Conservation (phyloP, 2,113 vertebrate genomes). For the Hippocampus guttulatus region DNA sequence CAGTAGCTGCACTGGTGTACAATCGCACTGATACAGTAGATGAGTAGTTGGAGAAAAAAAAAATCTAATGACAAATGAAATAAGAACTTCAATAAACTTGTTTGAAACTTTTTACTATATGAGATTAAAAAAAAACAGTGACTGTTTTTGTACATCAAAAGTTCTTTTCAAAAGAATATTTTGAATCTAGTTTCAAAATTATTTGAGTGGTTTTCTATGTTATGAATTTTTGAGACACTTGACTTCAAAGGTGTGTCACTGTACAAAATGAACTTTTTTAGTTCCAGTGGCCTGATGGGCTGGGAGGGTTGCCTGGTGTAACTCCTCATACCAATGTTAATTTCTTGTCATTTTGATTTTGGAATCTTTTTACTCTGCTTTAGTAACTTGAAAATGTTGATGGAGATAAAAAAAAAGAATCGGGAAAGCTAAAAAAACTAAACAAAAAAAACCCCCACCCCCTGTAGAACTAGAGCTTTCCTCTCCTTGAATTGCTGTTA, state of each 20-base stretch:
- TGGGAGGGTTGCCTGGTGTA: conserved; percentile 88
- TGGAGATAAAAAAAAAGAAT: conserved; percentile 59
- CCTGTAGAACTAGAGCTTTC: conserved; percentile 84
- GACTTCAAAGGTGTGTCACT: conserved; percentile 82
- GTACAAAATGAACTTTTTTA: conserved; percentile 79
- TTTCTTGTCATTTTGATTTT: conserved; percentile 65
- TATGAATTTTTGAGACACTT: conserved; percentile 71
- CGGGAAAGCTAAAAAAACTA: conserved; percentile 44
- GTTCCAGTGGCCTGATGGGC: conserved; percentile 77
- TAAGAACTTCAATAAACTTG: conserved; percentile 83
- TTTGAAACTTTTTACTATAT: conserved; percentile 86
- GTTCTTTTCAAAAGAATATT: conserved; percentile 93
- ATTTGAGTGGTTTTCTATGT: conserved; percentile 99
- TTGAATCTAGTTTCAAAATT: conserved; percentile 99
- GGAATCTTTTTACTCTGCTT: conserved; percentile 54
- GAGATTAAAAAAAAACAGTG: conserved; percentile 68
- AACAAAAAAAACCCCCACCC: conserved; percentile 50
- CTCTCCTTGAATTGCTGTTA: conserved; percentile 90
- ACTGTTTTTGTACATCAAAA: conserved; percentile 97
- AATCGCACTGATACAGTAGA: conserved; percentile 89
- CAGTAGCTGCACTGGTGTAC: conserved; percentile 95
- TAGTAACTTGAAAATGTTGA: conserved; percentile 80
- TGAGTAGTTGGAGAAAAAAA: conserved; percentile 43
- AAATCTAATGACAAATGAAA: conserved; percentile 67
- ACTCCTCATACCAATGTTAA: conserved; percentile 67